Evolutionary conservation across 1,140 invertebrate species (phyloP), one percentile per base, ranked within the genome.

Genomic region (Drosophila subpulchrella): DNA sequence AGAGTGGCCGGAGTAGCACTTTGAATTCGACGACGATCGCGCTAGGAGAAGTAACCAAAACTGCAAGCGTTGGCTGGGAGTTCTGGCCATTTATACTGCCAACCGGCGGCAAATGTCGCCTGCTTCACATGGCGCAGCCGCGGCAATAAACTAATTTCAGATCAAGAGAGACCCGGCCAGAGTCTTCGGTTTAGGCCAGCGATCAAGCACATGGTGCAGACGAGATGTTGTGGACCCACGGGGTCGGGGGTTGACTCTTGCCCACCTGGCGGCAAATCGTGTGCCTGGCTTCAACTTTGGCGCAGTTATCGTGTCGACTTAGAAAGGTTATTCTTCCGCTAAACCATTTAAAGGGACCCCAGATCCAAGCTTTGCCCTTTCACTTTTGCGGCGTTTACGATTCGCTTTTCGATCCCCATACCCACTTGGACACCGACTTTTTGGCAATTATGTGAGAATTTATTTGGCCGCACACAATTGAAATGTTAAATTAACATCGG

Each of bases 311-410:
- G 71, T 66, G 61, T 76, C 67, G 79, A 73, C 84, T 89, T 81
- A 89, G 85, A 89, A 89, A 89, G 84, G 84, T 89, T 89, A 89
- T 89, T 89, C 84, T 89, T 89, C 84, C 84, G 84, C 80, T 75
- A 78, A 89, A 89, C 84, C 74, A 84, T 80, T 84, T 89, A 84
- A 89, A 89, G 84, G 84, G 85, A 76, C 57, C 61, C 60, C 62
- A 50, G n/a, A 47, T 54, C 39, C 46, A 66, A 17, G 55, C 39
- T 27, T 63, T 89, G 84, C 84, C 84, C 84, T 89, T 89, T 89
- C 84, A 89, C 84, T 89, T 89, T 89, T 82, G 57, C 46, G 30
- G 44, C 30, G 55, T 20, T 51, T 67, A 32, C 38, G 32, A 56
- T 42, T 73, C 46, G 30, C 6, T 41, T 20, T 58, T 48, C 42